Evolutionary conservation across 2,797 vertebrate species (phyloP).

Genomic region (Schizopygopsis pylzovi): DNA sequence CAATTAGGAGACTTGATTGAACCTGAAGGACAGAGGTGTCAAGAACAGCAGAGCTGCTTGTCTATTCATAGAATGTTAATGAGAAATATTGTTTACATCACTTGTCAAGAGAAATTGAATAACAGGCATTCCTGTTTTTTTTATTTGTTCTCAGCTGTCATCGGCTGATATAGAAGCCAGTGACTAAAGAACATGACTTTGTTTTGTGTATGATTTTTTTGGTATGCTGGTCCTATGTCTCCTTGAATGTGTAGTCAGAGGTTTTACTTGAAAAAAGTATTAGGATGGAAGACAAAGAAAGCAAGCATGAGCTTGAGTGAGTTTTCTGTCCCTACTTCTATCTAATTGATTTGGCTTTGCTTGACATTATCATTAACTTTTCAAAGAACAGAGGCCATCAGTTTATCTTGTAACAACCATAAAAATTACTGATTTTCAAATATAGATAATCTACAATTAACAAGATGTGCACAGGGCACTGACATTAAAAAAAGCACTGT

Average conservation of each 20-base stretch:
- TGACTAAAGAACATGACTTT: not conserved
- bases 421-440: not conserved
- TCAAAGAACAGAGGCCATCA: conserved; percentile 32
- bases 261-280: not conserved
- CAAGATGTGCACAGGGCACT: not conserved
- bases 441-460: not conserved
- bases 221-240: not conserved
- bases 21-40: not conserved
- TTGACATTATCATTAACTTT: conserved; percentile 43
- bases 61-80: conserved; percentile 22
- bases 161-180: not conserved
- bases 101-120: conserved; percentile 2
- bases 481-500: not conserved
- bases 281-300: not conserved
- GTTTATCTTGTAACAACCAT: conserved; percentile 33
- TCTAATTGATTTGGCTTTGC: conserved; percentile 47
- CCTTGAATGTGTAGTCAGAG: not conserved
- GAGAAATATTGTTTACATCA: conserved; percentile 30
- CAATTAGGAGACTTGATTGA: not conserved
- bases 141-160: not conserved
- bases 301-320: not conserved
- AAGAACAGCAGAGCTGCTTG: conserved; percentile 3
- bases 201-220: not conserved
- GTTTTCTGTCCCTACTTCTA: conserved; percentile 34
- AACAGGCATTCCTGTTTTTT: not conserved